Evolutionary conservation across 2,113 vertebrate genomes (phyloP), one percentile per base, ranked within the genome.

Genomic region (Chloropsis cyanopogon): DNA sequence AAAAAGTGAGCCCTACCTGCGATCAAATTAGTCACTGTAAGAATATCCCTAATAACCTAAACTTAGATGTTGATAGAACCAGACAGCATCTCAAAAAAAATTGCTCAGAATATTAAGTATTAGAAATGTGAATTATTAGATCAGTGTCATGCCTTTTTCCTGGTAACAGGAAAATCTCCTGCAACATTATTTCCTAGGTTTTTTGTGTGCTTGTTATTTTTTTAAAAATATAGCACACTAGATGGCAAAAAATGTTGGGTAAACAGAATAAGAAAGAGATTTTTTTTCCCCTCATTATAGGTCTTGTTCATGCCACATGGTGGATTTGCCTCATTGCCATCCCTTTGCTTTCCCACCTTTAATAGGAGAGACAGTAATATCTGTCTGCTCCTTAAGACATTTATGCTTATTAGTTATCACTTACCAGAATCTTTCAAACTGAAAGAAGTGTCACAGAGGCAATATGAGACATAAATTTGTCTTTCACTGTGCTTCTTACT

Each of bases 391-490:
- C 41, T 42, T 64, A 49, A 68, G 76, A 90, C 49, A 81, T 64
- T 90, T 90, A 79, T 92, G 82, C 76, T 77, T 75, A 95, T 91
- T 93, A 66, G 59, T 88, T 95, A 95, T 68, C 90, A 81, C 64
- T 78, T 86, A 80, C 20, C n/a, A 88, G 94, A 95, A 94, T 90
- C 88, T 86, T 88, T 81, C 72, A 88, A 79, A 88, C 44, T 35
- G 83, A 90, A 95, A 65, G 37, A 90, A 84, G 41, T 89, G 52
- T 92, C 82, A 95, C 4, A 6, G 73, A 68, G 53, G 56, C 77
- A 71, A 57, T 70, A 81, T 22, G n/a, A 90, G 63, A 86, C 56
- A 72, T 82, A 89, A 87, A 93, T 92, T 93, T 47, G 39, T 59
- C 78, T 89, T 90, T 91, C 60, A 78, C 57, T 84, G 14, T 69